phyloP scores from a whole-genome alignment of 2,113 vertebrate genomes.

The Parus major region DNA sequence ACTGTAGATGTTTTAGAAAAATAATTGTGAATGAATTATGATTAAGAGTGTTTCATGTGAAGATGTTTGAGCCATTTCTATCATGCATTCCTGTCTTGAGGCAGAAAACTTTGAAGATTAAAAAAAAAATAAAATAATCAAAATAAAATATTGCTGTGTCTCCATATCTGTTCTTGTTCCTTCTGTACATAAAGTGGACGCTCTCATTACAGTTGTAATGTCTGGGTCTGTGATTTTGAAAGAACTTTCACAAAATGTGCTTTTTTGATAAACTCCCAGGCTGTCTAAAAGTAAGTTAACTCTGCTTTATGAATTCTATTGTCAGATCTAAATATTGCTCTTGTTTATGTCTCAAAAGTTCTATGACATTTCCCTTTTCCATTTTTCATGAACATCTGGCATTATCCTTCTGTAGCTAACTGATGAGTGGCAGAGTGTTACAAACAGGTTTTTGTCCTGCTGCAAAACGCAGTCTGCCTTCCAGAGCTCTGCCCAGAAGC shows the following conservation, averaged over 20 bases:
- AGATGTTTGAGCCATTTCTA: slow-evolving; percentile 95
- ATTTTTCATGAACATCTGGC: background rate
- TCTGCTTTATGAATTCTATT: background rate
- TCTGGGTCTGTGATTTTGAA: background rate
- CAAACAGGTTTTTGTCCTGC: background rate
- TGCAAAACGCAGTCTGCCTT: background rate
- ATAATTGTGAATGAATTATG: slow-evolving; percentile 84
- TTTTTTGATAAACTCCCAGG: background rate
- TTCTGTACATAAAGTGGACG: background rate
- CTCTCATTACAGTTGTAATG: background rate
- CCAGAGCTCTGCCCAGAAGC: background rate
- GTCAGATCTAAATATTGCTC: background rate
- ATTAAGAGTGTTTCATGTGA: slow-evolving; percentile 88
- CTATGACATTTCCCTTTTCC: background rate
- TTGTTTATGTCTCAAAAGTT: background rate
- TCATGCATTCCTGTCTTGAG: slow-evolving; percentile 96
- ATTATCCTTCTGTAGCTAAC: background rate
- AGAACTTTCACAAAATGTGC: background rate
- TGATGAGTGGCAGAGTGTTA: background rate
- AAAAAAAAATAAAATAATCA: slow-evolving; percentile 80
- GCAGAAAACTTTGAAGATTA: slow-evolving; percentile 92
- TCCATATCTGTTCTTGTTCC: background rate
- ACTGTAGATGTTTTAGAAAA: slow-evolving; percentile 78
- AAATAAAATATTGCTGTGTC: slow-evolving; percentile 67
- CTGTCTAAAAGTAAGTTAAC: background rate